phyloP scores from a whole-genome alignment of 2,113 vertebrate genomes.

The Abramis brama region DNA sequence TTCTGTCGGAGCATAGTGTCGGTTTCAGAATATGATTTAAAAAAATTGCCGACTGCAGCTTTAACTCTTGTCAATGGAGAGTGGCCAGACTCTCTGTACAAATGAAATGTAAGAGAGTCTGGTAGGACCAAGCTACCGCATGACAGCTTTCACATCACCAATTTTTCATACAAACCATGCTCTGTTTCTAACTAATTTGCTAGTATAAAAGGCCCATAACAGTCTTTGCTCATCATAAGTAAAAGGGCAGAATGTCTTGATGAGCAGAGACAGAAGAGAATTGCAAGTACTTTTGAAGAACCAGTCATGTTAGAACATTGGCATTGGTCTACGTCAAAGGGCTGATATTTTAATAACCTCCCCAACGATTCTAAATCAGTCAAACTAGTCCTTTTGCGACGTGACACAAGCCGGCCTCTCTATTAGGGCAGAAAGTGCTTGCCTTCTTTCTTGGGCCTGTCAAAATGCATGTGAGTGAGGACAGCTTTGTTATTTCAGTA shows the following conservation, averaged over 20 bases:
- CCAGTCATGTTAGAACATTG: not conserved
- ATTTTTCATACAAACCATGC: too few species aligned
- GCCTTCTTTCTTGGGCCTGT: slow-evolving; percentile 47
- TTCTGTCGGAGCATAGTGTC: too few species aligned
- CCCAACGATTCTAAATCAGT: slow-evolving; percentile 66
- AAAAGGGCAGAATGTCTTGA: not conserved
- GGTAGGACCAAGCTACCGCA: too few species aligned
- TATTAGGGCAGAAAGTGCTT: slow-evolving; percentile 47
- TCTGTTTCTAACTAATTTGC: too few species aligned
- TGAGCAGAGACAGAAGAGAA: not conserved
- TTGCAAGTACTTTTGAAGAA: not conserved
- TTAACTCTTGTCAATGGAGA: too few species aligned
- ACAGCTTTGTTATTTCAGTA: slow-evolving; percentile 46
- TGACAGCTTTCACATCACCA: too few species aligned
- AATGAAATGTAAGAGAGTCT: too few species aligned
- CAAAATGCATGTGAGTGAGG: slow-evolving; percentile 5
- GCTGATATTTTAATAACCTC: slow-evolving; percentile 64
- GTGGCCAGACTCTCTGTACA: too few species aligned
- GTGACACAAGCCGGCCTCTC: slow-evolving; percentile 61
- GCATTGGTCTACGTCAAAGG: slow-evolving; percentile 62
- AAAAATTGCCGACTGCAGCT: too few species aligned
- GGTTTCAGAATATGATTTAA: too few species aligned
- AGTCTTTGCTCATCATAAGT: not conserved
- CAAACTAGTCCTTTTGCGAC: slow-evolving; percentile 57
- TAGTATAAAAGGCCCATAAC: too few species aligned